Conservation (phyloP, 1,140 invertebrate species). For the Anoplolepis gracilipes region DNA sequence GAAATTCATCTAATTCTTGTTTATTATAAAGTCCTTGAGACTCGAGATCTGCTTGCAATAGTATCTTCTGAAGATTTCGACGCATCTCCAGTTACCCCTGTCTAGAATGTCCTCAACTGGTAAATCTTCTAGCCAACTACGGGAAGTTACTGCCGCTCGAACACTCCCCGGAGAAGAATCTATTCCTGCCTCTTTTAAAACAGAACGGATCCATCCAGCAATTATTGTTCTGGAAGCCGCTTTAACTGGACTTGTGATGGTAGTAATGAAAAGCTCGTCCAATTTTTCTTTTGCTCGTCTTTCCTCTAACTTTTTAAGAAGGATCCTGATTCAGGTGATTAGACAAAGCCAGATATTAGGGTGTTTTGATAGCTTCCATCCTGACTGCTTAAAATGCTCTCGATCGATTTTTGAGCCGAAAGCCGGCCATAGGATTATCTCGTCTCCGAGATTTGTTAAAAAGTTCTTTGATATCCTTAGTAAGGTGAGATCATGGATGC, state of each 20-base stretch:
- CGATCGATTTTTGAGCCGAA: background rate
- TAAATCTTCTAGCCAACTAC: background rate
- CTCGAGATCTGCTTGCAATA: background rate
- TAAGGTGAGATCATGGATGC: background rate
- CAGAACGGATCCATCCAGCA: background rate
- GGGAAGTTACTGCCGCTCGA: slow-evolving; percentile 9
- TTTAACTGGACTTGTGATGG: background rate
- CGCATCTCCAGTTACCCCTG: slow-evolving; percentile 1
- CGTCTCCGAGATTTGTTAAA: background rate
- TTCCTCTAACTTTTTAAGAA: background rate
- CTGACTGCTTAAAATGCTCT: background rate
- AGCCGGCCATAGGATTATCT: background rate
- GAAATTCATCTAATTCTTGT: background rate
- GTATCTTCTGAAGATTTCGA: background rate
- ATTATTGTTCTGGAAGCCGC: background rate
- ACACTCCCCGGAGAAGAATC: background rate
- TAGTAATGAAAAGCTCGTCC: background rate
- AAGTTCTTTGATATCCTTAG: background rate
- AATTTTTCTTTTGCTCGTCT: background rate
- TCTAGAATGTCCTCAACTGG: background rate
- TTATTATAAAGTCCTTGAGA: background rate
- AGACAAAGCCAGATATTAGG: background rate
- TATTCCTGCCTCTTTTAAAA: background rate
- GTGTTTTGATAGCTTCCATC: background rate
- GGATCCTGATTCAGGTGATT: background rate